phyloP scores from a whole-genome alignment of 1,140 invertebrate genomes.

The Drosophila parabipectinata region DNA sequence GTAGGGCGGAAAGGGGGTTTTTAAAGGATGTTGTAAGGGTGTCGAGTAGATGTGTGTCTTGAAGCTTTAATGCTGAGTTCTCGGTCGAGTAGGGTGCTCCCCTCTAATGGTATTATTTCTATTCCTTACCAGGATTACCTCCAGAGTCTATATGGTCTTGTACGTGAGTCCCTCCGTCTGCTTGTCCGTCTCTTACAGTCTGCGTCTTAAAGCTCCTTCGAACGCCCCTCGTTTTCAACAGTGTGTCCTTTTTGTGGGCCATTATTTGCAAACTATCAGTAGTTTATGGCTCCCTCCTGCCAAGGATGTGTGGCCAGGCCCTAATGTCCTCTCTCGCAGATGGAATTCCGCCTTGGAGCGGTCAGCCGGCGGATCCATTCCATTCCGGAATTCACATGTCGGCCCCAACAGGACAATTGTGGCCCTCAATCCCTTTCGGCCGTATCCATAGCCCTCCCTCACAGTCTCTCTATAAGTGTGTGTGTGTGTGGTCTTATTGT shows the following conservation, averaged over 20 bases:
- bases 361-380: constrained; percentile 18
- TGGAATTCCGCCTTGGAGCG: background rate
- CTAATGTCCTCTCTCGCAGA: background rate
- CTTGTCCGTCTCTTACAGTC: background rate
- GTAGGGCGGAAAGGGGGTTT: background rate
- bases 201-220: background rate
- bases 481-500: constrained; percentile 22
- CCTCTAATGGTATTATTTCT: no score
- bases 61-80: background rate
- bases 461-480: background rate
- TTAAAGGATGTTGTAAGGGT: background rate
- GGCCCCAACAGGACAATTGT: constrained; percentile 60
- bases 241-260: background rate
- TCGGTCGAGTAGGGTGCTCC: background rate
- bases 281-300: constrained; percentile 2
- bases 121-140: background rate
- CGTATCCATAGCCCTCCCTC: constrained; percentile 3
- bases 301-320: background rate
- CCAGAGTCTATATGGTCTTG: background rate
- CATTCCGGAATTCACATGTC: constrained; percentile 50
- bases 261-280: constrained; percentile 3
- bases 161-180: background rate
- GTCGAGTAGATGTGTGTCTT: background rate
- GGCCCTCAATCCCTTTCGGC: constrained; percentile 23
- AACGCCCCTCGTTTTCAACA: background rate